Conservation (phyloP, 2,888 invertebrate species). For the Cistogaster globosa region DNA sequence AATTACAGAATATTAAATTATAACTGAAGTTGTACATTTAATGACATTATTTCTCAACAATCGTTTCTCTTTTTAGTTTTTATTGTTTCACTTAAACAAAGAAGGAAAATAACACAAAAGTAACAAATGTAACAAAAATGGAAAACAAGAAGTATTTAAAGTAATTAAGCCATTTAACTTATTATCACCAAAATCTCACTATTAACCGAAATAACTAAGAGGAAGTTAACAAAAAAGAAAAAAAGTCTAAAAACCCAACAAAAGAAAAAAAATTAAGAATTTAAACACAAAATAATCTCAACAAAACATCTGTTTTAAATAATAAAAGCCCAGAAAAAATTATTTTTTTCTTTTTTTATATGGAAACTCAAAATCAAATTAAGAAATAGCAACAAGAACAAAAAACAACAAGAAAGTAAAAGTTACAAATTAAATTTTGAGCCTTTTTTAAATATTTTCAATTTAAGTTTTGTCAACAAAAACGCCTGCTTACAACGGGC, state of each 20-base stretch:
- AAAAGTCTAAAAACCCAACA: no score
- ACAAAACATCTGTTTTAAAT: conserved; percentile 43
- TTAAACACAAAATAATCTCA: conserved; percentile 49
- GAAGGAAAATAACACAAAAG: not conserved
- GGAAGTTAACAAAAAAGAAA: conserved; percentile 36
- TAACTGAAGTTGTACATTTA: not conserved
- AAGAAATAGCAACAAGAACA: conserved; percentile 39
- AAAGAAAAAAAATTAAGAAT: conserved; percentile 29
- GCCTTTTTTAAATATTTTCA: conserved; percentile 81
- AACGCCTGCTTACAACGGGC: conserved; percentile 74
- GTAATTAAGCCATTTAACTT: conserved; percentile 62
- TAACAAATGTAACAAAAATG: not conserved
- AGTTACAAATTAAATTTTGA: conserved; percentile 29
- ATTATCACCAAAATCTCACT: conserved; percentile 56
- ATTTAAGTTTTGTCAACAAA: conserved; percentile 82
- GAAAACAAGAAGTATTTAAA: conserved; percentile 32
- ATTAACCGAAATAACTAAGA: conserved; percentile 17
- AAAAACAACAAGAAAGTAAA: conserved; percentile 20
- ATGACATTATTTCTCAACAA: conserved; percentile 8
- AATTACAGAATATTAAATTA: conserved; percentile 40
- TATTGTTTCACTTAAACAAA: conserved; percentile 24
- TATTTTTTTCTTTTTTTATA: not conserved
- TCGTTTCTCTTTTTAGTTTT: not conserved
- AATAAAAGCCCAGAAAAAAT: conserved; percentile 12
- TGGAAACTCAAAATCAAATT: conserved; percentile 32